phyloP scores from a whole-genome alignment of 2,797 vertebrate species.

The Leucoraja ocellata region DNA sequence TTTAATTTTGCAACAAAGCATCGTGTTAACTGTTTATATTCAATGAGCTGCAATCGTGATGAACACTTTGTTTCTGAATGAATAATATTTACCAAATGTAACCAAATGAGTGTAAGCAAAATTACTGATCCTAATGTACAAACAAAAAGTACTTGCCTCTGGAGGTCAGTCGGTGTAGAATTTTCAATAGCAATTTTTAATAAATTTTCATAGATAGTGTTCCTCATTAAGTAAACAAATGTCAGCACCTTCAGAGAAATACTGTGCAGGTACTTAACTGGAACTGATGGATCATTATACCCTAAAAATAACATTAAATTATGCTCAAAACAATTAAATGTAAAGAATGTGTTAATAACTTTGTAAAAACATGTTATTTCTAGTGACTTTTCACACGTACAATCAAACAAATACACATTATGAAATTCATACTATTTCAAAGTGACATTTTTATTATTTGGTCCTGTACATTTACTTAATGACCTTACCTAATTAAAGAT shows the following conservation, averaged over 20 bases:
- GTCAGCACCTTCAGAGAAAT: conserved; percentile 70
- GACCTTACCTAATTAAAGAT: no score
- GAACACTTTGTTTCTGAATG: neutral
- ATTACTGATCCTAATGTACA: neutral
- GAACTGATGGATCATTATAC: conserved; percentile 70
- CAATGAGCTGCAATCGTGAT: neutral
- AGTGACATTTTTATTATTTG: neutral
- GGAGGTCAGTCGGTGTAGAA: conserved; percentile 62
- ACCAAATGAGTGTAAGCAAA: neutral
- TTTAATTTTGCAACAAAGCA: neutral
- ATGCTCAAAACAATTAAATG: neutral
- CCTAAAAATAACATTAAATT: conserved; percentile 53
- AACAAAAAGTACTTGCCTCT: conserved; percentile 63
- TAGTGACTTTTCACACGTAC: neutral
- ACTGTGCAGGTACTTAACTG: conserved; percentile 56
- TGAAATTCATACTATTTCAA: neutral
- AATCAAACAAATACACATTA: neutral
- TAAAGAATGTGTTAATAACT: no score
- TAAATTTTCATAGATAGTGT: conserved; percentile 68
- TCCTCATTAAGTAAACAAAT: conserved; percentile 69
- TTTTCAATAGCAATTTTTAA: conserved; percentile 60
- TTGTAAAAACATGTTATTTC: no score
- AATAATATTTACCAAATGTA: neutral
- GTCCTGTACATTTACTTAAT: no score
- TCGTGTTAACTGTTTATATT: neutral